Conservation (phyloP, 2,888 invertebrate genomes). For the Cylloceria caligata region DNA sequence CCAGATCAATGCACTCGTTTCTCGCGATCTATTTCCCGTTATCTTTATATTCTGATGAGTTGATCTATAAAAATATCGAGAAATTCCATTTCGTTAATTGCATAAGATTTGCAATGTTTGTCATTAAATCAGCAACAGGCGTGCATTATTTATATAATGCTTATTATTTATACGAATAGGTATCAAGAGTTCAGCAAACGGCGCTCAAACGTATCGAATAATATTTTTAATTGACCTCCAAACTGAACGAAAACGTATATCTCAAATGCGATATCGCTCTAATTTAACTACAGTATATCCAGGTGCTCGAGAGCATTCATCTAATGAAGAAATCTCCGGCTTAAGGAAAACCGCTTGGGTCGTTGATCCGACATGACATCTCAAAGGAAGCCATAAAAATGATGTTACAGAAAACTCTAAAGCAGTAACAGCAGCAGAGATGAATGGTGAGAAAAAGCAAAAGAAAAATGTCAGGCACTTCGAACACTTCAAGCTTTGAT, state of each 20-base stretch:
- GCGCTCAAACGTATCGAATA: not conserved
- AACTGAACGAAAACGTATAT: not conserved
- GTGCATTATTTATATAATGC: not conserved
- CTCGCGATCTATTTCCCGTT: constrained; percentile 34
- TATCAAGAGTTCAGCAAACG: not conserved
- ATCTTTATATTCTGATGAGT: constrained; percentile 11
- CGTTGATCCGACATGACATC: not conserved
- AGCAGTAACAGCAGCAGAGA: not conserved
- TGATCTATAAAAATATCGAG: constrained; percentile 21
- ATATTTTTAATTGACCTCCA: not conserved
- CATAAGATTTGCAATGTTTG: not conserved
- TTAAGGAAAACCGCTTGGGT: not conserved
- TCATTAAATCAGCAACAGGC: not conserved
- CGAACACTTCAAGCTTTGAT: not conserved
- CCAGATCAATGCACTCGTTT: constrained; percentile 5
- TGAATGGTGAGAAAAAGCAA: constrained; percentile 9
- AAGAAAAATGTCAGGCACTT: not conserved
- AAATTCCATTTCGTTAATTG: not conserved
- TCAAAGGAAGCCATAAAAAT: not conserved
- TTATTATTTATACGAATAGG: not conserved
- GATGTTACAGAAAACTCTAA: not conserved
- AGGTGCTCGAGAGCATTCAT: not conserved
- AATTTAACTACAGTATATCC: not conserved
- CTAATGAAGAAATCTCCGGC: constrained; percentile 8
- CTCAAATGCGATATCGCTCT: not conserved